Evolutionary conservation across 2,113 vertebrate species (phyloP).

Genomic region (Sprattus sprattus): DNA sequence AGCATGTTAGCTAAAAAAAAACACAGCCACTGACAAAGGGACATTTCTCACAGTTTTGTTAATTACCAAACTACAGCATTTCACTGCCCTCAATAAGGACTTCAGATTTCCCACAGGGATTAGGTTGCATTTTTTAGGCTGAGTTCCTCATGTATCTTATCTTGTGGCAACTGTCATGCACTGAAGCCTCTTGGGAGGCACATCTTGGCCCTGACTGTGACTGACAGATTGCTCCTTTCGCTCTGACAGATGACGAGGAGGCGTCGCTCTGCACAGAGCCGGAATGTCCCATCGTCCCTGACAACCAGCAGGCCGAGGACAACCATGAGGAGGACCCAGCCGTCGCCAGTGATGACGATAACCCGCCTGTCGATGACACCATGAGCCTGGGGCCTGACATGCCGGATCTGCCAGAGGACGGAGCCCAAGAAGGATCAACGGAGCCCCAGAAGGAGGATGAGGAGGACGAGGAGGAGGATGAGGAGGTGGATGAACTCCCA

Average conservation of each 20-base stretch:
- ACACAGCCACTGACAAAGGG: not conserved
- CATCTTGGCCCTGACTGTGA: not conserved
- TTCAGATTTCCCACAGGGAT: not conserved
- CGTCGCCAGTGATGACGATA: constrained; percentile 37
- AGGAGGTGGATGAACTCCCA: not conserved
- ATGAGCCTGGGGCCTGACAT: constrained; percentile 66
- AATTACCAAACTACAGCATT: not conserved
- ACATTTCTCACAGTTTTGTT: not conserved
- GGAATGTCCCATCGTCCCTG: constrained; percentile 67
- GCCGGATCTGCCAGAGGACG: constrained; percentile 69
- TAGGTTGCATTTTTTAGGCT: not conserved
- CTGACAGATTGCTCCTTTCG: constrained; percentile 16
- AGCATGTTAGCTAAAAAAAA: not conserved
- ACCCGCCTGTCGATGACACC: constrained; percentile 59
- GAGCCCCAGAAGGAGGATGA: not conserved
- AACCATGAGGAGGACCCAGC: constrained; percentile 48
- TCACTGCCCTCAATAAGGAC: not conserved
- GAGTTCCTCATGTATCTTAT: too few species aligned
- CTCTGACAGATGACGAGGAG: constrained; percentile 88
- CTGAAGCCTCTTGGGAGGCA: not conserved
- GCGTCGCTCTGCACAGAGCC: constrained; percentile 80
- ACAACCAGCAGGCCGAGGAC: constrained; percentile 52
- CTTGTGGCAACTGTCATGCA: not conserved
- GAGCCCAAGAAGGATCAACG: constrained; percentile 34
- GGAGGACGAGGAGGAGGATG: not conserved